These are phyloP conservation scores for Cuniculus paca DNA, from an alignment of 2,797 vertebrate species.

Conservation along the genomic window DNA sequence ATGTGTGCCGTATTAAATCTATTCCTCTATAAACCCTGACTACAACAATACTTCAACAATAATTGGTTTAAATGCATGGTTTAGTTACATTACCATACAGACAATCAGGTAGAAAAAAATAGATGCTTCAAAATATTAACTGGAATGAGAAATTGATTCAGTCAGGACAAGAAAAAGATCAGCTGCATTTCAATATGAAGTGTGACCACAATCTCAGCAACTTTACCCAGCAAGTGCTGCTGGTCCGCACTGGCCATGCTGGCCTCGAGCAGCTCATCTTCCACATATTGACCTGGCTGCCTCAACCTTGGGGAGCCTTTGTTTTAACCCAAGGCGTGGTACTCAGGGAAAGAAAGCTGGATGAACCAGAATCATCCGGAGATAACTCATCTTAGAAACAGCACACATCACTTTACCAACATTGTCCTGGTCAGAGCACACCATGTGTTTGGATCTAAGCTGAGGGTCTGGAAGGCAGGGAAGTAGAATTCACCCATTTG, in stretches of 20 bases:
- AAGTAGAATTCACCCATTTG: not conserved
- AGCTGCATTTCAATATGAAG: not conserved
- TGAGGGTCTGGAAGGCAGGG: not conserved
- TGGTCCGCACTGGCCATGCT: not conserved
- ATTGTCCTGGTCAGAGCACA: not conserved
- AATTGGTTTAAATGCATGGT: not conserved
- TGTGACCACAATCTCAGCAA: not conserved
- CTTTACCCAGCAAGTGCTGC: not conserved
- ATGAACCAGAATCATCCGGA: not conserved
- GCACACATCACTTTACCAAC: not conserved
- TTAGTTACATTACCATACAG: not conserved
- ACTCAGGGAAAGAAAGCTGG: not conserved
- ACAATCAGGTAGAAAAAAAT: not conserved
- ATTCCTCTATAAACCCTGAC: not conserved
- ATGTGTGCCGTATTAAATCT: no score
- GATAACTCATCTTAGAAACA: not conserved
- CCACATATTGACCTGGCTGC: fast-evolving
- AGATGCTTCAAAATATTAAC: not conserved
- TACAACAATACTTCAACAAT: not conserved
- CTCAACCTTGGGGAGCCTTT: not conserved
- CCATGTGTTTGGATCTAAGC: not conserved
- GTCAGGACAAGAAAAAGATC: not conserved
- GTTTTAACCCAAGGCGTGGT: not conserved
- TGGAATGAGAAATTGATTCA: not conserved
- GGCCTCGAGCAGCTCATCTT: not conserved